Evolutionary conservation across 2,888 invertebrate species (phyloP), one percentile per base, ranked within the genome.

Genomic region (Cryptocheilus praepositus): DNA sequence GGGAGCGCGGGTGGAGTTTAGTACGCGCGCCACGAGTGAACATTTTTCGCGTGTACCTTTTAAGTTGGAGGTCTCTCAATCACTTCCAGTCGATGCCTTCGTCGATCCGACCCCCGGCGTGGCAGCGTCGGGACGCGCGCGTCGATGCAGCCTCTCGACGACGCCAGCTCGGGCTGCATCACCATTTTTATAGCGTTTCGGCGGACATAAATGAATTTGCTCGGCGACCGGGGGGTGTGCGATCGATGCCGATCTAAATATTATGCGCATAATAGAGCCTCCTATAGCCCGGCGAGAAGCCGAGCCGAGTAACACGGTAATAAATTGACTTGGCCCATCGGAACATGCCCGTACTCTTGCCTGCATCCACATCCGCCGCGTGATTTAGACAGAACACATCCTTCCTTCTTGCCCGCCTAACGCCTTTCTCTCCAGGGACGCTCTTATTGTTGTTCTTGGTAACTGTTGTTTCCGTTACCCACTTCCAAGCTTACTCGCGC

Each of bases 181-280:
- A 71, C 65, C 71, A 73, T 73, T 73, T 73, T 71, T 73, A 73
- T 73, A 68, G 71, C 71, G 67, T 73, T 73, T 71, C 68, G 68
- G 67, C 68, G 58, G 68, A 71, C 71, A 63, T 71, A 71, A 73
- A 71, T 73, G 67, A 71, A 71, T 73, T 65, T 65, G 68, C 62
- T 51, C 52, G 52, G 18, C 53, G 53, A 36, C 51, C 36, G 28
- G 19, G 53, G 44, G 54, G 59, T 16, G 49, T 16, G 18, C 49
- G 62, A 22, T 36, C 62, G 62, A 63, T 54, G 54, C 49, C 68
- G 66, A 73, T 73, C 71, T 73, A 68, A 73, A 71, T 73, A 71
- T 71, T 71, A 72, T 72, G 71, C 66, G 68, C 73, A 72, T 74
- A 74, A 74, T 69, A 67, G 71, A 74, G 66, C 61, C 46, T 61